Conservation (phyloP, 2,888 invertebrate genomes). For the Nycteola revayana region DNA sequence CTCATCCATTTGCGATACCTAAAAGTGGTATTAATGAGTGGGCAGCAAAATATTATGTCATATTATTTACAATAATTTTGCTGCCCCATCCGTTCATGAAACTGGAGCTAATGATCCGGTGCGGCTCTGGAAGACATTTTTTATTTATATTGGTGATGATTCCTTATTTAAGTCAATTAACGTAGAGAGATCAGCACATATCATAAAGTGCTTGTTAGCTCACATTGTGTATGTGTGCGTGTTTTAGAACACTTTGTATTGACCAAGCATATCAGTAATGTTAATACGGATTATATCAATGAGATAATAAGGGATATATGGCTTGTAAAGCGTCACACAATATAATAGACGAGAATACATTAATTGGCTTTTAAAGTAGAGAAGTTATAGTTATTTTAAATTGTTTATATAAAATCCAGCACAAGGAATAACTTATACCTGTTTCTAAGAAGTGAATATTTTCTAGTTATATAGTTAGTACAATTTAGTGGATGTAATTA, state of each 20-base stretch:
- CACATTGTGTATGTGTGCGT: constrained; percentile 22
- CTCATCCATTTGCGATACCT: too few species aligned
- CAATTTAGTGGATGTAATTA: constrained; percentile 15
- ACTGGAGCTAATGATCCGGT: too few species aligned
- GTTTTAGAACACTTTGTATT: constrained; percentile 13
- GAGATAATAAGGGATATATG: constrained; percentile 24
- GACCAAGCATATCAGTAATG: constrained; percentile 15
- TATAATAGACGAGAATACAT: constrained; percentile 2
- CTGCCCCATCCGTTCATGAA: too few species aligned
- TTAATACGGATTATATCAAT: constrained; percentile 8
- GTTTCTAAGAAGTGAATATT: constrained; percentile 7
- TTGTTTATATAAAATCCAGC: not conserved
- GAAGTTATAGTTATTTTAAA: not conserved
- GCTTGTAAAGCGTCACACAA: constrained; percentile 31
- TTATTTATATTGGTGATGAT: constrained; percentile 62
- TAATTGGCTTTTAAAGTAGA: not conserved
- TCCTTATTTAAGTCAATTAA: constrained; percentile 82
- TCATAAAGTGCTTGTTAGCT: constrained; percentile 48
- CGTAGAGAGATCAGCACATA: constrained; percentile 52
- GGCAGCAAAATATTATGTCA: too few species aligned
- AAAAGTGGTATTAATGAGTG: too few species aligned
- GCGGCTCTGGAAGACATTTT: constrained; percentile 11
- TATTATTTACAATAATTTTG: too few species aligned
- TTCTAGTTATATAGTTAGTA: constrained; percentile 13
- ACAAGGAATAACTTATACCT: not conserved